These are phyloP conservation scores for Aphis craccivora DNA, from an alignment of 1,140 invertebrate genomes.

Conservation along the genomic window DNA sequence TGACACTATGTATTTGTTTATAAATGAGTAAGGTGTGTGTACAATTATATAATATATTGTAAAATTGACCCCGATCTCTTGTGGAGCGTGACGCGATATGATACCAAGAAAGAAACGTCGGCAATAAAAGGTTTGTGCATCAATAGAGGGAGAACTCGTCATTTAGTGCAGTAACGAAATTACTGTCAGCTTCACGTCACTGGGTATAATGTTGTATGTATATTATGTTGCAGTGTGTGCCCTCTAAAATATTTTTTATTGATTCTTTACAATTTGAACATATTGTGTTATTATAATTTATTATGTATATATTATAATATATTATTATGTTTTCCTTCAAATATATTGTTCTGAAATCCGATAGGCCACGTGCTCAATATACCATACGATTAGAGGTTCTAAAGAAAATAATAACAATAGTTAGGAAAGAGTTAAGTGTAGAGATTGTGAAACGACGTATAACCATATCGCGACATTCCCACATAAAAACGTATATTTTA, in stretches of 20 bases:
- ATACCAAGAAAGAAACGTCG: background rate
- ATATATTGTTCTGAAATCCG: slow-evolving; percentile 8
- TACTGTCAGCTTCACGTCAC: background rate
- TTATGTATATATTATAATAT: background rate
- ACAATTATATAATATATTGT: background rate
- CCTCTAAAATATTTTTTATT: background rate
- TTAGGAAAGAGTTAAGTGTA: background rate
- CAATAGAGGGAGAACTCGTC: background rate
- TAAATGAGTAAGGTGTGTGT: background rate
- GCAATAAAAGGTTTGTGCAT: background rate
- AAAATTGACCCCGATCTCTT: slow-evolving; percentile 5
- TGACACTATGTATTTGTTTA: background rate
- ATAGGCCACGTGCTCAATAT: background rate
- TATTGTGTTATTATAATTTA: background rate
- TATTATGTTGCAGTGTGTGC: background rate
- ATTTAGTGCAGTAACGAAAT: background rate
- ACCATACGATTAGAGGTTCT: background rate
- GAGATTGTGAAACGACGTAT: background rate
- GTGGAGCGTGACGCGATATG: background rate
- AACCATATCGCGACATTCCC: background rate
- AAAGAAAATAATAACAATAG: background rate
- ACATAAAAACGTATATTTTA: background rate
- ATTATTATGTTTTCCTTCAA: background rate
- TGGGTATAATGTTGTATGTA: background rate
- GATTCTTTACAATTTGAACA: background rate